Conservation (phyloP, 2,113 vertebrate species). For the Hucho hucho region DNA sequence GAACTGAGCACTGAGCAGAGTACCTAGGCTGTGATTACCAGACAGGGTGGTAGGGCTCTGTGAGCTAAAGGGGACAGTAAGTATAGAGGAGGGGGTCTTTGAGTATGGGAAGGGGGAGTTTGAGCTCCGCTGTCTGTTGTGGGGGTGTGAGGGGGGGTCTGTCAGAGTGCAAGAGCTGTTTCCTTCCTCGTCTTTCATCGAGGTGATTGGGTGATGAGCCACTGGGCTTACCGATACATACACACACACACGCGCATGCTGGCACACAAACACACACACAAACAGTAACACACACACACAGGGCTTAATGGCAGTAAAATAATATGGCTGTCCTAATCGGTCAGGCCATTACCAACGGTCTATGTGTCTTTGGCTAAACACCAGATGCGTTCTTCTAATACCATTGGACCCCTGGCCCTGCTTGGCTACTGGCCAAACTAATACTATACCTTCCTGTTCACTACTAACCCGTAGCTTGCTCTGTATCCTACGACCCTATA, state of each 20-base stretch:
- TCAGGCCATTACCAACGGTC: constrained; percentile 54
- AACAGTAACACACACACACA: no score
- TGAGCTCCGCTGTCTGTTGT: no score
- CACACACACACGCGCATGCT: no score
- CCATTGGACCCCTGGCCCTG: no score
- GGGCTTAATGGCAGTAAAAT: constrained; percentile 41
- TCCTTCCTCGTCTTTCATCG: constrained; percentile 26
- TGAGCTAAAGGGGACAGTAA: no score
- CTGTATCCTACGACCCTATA: no score
- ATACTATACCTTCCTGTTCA: no score
- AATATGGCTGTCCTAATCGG: constrained; percentile 57
- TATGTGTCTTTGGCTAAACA: neutral
- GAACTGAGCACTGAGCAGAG: neutral
- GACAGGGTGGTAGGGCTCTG: neutral
- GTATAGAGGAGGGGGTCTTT: neutral
- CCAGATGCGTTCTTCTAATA: no score
- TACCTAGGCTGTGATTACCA: neutral
- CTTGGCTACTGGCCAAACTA: no score
- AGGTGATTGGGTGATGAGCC: constrained; percentile 46
- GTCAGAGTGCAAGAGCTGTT: neutral
- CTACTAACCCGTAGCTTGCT: no score
- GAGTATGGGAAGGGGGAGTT: no score
- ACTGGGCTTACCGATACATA: neutral
- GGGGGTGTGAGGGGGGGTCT: neutral
- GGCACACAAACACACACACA: no score